Conservation (phyloP, 2,888 invertebrate genomes). For the Caenorhabditis imperialis region DNA sequence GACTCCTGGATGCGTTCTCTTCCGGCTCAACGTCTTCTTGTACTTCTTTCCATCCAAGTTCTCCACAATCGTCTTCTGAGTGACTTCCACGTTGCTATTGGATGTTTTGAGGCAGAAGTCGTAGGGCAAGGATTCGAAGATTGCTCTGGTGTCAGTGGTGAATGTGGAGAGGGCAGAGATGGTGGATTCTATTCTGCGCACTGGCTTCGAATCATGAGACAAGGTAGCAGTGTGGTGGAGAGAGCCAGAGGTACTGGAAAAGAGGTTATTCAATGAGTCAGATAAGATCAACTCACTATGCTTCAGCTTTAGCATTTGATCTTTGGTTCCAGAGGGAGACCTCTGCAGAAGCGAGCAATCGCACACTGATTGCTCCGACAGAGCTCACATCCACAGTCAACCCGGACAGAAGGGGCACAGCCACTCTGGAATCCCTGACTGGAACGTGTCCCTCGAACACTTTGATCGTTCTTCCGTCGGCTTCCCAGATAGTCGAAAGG, state of each 20-base stretch:
- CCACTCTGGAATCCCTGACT: conserved; percentile 38
- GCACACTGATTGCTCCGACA: conserved; percentile 45
- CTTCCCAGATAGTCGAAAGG: conserved; percentile 59
- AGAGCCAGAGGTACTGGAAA: conserved; percentile 48
- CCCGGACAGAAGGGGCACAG: conserved; percentile 63
- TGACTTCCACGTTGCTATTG: conserved; percentile 33
- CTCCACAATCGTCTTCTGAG: conserved; percentile 33
- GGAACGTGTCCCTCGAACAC: conserved; percentile 63
- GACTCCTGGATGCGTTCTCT: conserved; percentile 28
- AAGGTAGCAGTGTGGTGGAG: conserved; percentile 40
- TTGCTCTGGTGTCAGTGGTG: conserved; percentile 35
- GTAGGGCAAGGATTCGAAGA: conserved; percentile 38
- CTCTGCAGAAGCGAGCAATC: conserved; percentile 52
- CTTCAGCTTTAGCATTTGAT: conserved; percentile 41
- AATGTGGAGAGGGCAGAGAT: conserved; percentile 32
- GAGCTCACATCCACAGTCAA: conserved; percentile 55
- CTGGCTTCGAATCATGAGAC: conserved; percentile 8
- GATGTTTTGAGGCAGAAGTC: conserved; percentile 45
- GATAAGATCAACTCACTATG: conserved; percentile 43
- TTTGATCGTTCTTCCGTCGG: conserved; percentile 62
- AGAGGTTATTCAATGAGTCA: background rate
- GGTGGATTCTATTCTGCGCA: conserved; percentile 37
- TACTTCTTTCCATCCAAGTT: conserved; percentile 1
- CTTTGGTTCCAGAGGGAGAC: conserved; percentile 62
- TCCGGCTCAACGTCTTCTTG: conserved; percentile 24